Evolutionary conservation across 2,113 vertebrate genomes (phyloP).

Genomic region (Nycticebus coucang): DNA sequence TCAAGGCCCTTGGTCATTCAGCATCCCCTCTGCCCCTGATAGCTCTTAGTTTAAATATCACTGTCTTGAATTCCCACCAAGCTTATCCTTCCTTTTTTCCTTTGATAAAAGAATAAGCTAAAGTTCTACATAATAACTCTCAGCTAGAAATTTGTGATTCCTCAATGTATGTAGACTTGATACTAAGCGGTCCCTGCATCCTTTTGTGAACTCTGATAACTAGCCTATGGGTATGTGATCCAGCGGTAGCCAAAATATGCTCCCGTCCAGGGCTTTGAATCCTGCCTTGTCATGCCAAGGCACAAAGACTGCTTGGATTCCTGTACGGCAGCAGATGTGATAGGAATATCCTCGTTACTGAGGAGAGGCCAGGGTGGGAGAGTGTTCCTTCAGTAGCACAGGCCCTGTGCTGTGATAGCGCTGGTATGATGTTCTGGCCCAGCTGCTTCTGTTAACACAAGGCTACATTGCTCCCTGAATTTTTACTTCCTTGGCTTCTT

Average conservation of each 20-base stretch:
- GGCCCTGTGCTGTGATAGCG: not conserved
- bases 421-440: not conserved
- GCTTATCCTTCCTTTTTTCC: not conserved
- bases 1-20: not conserved
- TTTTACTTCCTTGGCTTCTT: not conserved
- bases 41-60: not conserved
- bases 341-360: not conserved
- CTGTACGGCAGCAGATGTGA: not conserved
- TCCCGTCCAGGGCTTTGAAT: not conserved
- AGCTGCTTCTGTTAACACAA: not conserved
- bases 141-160: not conserved
- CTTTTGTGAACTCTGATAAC: not conserved
- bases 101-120: not conserved
- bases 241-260: not conserved
- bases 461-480: not conserved
- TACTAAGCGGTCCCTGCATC: not conserved
- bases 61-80: not conserved
- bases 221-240: not conserved
- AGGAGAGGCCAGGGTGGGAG: fast-evolving
- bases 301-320: not conserved
- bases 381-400: not conserved
- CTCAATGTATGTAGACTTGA: not conserved
- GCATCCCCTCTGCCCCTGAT: not conserved
- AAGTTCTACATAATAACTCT: not conserved
- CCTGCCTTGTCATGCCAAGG: not conserved